Evolutionary conservation across 2,888 invertebrate species (phyloP).

Genomic region (Amaurobius ferox): DNA sequence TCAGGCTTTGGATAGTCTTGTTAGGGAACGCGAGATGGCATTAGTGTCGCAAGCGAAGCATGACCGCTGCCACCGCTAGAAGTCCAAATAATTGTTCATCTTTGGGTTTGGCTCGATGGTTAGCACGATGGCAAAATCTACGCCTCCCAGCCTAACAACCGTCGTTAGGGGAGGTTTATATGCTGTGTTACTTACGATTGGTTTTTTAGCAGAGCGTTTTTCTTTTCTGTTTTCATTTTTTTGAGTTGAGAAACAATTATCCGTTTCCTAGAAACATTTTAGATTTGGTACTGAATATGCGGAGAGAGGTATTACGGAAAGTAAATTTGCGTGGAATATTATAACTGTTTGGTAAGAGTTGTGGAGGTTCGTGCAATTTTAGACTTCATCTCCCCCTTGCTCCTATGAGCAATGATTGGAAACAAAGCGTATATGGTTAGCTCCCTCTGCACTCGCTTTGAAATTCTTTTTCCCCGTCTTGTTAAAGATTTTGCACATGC

Average conservation of each 20-base stretch:
- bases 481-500: too few species aligned
- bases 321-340: slow-evolving; percentile 36
- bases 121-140: slow-evolving; percentile 38
- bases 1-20: slow-evolving; percentile 64
- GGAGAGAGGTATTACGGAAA: slow-evolving; percentile 30
- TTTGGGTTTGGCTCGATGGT: slow-evolving; percentile 62
- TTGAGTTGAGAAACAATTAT: slow-evolving; percentile 38
- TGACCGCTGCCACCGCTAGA: slow-evolving; percentile 60
- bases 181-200: slow-evolving; percentile 26
- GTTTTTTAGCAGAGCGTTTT: slow-evolving; percentile 35
- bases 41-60: slow-evolving; percentile 66
- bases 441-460: too few species aligned
- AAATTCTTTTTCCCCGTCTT: too few species aligned
- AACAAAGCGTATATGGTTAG: too few species aligned
- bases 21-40: slow-evolving; percentile 68
- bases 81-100: slow-evolving; percentile 69
- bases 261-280: slow-evolving; percentile 49
- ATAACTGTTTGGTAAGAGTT: background rate
- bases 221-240: slow-evolving; percentile 1
- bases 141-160: slow-evolving; percentile 52
- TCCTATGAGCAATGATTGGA: too few species aligned
- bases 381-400: too few species aligned
- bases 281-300: slow-evolving; percentile 39
- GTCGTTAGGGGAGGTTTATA: slow-evolving; percentile 27
- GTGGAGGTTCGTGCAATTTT: background rate